Evolutionary conservation across 1,140 invertebrate species (phyloP), one percentile per base, ranked within the genome.

Genomic region (Liolophura sinensis): DNA sequence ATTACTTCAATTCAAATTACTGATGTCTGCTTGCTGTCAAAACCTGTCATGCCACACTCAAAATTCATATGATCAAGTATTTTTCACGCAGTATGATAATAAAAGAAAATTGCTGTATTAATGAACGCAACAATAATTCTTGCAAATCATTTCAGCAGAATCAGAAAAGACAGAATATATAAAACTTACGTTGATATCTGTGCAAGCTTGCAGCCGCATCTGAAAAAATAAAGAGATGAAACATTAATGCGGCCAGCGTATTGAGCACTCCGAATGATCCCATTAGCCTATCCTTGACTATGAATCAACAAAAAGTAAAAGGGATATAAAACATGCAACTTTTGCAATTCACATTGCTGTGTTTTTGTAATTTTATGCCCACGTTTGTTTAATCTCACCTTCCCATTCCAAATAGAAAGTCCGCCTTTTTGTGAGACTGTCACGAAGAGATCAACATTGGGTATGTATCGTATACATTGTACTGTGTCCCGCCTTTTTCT

Each of bases 381-480:
- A n/a, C n/a, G n/a, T n/a, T n/a, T n/a, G n/a, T 15, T 15, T 54
- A 40, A 57, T 52, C 57, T 62, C 72, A 83, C 81, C 73, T 81
- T 78, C 52, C 64, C 78, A 46, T 72, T 78, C 82, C 82, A 84
- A 9, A 84, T 64, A 27, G 77, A 74, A 5, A 84, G 64, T 9
- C 79, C 73, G 4, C 83, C 83, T 68, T 84, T 84, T 67, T 82
- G 81, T 46, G 83, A 83, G 11, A 76, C 75, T 14, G 78, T 75
- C 16, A 84, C 69, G 60, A 81, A 84, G 49, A 73, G 67, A 57
- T 84, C 83, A 14, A 83, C 64, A 14, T 69, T 59, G 0, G 72
- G 72, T 20, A 79, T 72, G 68, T 80, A 81, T 27, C 75, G 70
- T 16, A 84, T 72, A 63, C 74, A 73, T 59, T 83, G 79, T 22